Evolutionary conservation across 2,113 vertebrate species (phyloP).

Genomic region (Sinocyclocheilus anshuiensis): DNA sequence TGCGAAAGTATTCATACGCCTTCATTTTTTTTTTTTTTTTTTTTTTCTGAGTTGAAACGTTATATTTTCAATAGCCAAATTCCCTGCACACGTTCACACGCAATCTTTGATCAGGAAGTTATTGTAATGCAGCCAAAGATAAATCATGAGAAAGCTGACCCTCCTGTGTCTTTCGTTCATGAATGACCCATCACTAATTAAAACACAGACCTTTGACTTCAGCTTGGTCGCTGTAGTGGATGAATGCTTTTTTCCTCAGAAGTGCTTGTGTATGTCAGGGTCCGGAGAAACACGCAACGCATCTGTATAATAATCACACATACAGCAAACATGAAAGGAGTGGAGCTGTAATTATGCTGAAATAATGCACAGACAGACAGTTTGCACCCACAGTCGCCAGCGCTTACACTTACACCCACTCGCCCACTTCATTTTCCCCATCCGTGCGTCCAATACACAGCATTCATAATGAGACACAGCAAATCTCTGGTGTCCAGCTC

Average conservation of each 20-base stretch:
- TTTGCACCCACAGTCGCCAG: constrained; percentile 60
- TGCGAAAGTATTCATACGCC: too few species aligned
- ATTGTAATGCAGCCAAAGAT: neutral
- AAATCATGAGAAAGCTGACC: neutral
- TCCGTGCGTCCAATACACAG: constrained; percentile 52
- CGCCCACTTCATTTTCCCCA: constrained; percentile 53
- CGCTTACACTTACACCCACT: constrained; percentile 53
- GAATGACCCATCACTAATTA: constrained; percentile 18
- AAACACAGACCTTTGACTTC: neutral
- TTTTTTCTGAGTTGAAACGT: too few species aligned
- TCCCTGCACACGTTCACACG: neutral
- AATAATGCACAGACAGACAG: constrained; percentile 65
- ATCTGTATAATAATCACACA: constrained; percentile 34
- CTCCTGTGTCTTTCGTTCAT: neutral
- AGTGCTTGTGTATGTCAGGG: constrained; percentile 36
- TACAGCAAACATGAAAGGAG: constrained; percentile 46
- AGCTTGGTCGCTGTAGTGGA: neutral
- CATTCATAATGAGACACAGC: constrained; percentile 64
- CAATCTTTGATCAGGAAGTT: neutral
- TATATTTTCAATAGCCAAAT: neutral
- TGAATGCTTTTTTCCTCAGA: constrained; percentile 23
- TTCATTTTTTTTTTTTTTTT: too few species aligned
- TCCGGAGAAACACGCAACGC: constrained; percentile 13
- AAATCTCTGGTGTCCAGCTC: constrained; percentile 63
- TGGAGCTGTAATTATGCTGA: constrained; percentile 64